A percentile compares a stretch with the other conserved stretches of the same genome.
These are phyloP conservation scores for Calvadosia cruxmelitensis DNA, from an alignment of 30 jellyfish, hydroid and myxozoan species.

Conservation along the genomic window DNA sequence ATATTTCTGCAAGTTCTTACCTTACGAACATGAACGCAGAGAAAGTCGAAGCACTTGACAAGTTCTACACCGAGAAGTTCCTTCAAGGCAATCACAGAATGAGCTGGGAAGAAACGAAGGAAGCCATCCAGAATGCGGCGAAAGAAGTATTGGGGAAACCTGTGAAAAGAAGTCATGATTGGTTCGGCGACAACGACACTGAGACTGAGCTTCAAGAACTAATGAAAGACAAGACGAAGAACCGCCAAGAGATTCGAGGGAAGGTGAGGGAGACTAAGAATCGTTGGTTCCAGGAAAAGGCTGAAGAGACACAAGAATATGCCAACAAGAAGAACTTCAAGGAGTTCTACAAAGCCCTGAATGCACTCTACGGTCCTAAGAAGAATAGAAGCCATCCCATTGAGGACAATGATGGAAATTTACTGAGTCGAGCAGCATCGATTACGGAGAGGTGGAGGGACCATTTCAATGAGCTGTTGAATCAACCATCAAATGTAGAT, in stretches of 20 bases:
- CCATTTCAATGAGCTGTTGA: constrained; percentile 29
- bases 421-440: constrained; percentile 16
- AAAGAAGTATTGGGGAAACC: constrained; percentile 3
- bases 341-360: constrained; percentile 32
- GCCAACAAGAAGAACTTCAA: constrained; percentile 20
- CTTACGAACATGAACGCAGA: no score
- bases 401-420: constrained; percentile 25
- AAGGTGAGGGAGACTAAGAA: constrained; percentile 22
- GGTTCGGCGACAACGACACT: constrained; percentile 33
- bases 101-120: constrained; percentile 21
- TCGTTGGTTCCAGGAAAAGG: constrained; percentile 23
- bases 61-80: no score
- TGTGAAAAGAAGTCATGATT: constrained; percentile 7
- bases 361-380: constrained; percentile 45
- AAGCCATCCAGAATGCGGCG: constrained; percentile 13
- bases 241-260: constrained; percentile 5
- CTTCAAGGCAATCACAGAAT: no score
- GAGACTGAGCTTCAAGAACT: constrained; percentile 30
- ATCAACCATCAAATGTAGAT: constrained; percentile 39
- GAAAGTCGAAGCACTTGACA: no score
- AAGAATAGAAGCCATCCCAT: constrained; percentile 20
- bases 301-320: constrained; percentile 39
- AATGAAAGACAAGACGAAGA: constrained; percentile 14
- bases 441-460: constrained; percentile 38
- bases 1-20: no score